Conservation (phyloP, 2,113 vertebrate genomes). For the Rhineura floridana region DNA sequence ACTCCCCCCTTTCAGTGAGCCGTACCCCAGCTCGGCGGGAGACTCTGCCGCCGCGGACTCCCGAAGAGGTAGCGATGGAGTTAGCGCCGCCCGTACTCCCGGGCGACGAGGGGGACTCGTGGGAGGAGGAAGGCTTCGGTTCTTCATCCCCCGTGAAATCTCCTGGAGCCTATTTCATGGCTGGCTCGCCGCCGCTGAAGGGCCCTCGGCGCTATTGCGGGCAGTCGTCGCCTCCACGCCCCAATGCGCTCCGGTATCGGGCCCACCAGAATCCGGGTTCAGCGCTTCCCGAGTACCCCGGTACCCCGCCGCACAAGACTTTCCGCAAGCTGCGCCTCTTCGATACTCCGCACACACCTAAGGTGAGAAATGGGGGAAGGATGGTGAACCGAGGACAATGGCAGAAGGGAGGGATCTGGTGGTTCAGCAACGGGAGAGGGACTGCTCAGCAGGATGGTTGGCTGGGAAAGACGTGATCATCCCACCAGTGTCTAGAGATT, state of each 20-base stretch:
- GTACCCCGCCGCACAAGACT: slow-evolving; percentile 94
- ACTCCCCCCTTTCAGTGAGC: slow-evolving; percentile 82
- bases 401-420: background rate
- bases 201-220: slow-evolving; percentile 73
- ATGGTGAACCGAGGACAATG: background rate
- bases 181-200: slow-evolving; percentile 80
- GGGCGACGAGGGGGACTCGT: slow-evolving; percentile 82
- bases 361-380: slow-evolving; percentile 76
- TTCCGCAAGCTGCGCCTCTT: slow-evolving; percentile 93
- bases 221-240: slow-evolving; percentile 29
- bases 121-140: slow-evolving; percentile 88
- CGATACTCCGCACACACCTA: slow-evolving; percentile 95
- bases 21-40: slow-evolving; percentile 63
- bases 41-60: slow-evolving; percentile 67
- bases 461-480: background rate
- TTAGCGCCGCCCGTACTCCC: slow-evolving; percentile 68
- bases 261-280: slow-evolving; percentile 73
- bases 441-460: background rate
- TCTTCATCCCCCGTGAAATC: slow-evolving; percentile 85
- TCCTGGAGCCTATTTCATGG: slow-evolving; percentile 74
- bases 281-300: slow-evolving; percentile 85
- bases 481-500: background rate
- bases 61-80: slow-evolving; percentile 66
- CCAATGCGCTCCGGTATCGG: slow-evolving; percentile 4
- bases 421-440: slow-evolving; percentile 12